Base-by-base conservation (phyloP, 1,140 invertebrate genomes). In the Euura saliciscinereae region DNA sequence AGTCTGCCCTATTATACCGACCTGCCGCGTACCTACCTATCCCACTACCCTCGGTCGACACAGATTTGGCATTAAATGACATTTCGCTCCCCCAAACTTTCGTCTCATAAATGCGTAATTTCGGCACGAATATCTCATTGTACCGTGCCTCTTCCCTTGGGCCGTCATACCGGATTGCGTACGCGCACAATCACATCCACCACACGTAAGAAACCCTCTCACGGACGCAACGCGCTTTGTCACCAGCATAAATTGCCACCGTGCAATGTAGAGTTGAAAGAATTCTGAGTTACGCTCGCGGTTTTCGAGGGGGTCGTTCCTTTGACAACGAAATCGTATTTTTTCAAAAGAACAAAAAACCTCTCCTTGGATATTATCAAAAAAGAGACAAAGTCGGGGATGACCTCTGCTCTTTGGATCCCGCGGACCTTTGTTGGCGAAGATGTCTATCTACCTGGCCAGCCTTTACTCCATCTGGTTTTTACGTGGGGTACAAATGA, bases 21-120 rank as follows among this genome's bases (percentile, higher is more conserved):
- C n/a, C n/a, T 28, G 28, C 28, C 28, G 28, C 28, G 28, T 28
- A 28, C 28, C 28, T 28, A 28, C 28, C 28, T 28, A 28, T 1
- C 28, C 28, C 28, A 28, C 51, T 11, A 59, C 5, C 51, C 51
- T 59, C 51, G 8, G 51, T 59, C 8, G 51, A n/a, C 51, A 45
- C 73, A 71, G 77, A 79, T 74, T 76, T 74, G 78, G 78, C 78
- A 80, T 81, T 84, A 81, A 82, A 83, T 77, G 78, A 81, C 79
- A 79, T 82, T 78, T 73, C 74, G 74, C 76, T 78, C 76, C 51
- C 77, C 76, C 74, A 75, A 75, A 79, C 78, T 81, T 83, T 82
- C 77, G 75, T 77, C 80, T 78, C 79, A 80, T 83, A 84, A 83
- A 83, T 83, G 83, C 79, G 79, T 84, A 83, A 84, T 83, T 81